Percentiles rank a stretch among this genome's conserved stretches.
Evolutionary conservation across 2,797 vertebrate species (phyloP).

Genomic region (Onychomys leucogaster): DNA sequence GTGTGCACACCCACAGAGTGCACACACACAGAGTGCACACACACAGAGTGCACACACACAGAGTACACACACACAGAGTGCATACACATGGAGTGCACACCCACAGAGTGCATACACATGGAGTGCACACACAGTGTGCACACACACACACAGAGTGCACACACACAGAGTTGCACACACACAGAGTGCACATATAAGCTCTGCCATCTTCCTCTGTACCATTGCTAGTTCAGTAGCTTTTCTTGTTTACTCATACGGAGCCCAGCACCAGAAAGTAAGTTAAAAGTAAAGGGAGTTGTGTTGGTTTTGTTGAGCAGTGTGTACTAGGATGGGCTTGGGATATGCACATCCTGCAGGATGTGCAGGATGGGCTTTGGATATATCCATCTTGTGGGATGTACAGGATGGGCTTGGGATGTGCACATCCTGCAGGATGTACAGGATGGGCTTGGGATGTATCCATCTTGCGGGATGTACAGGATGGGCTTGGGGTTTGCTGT

Average conservation of each 20-base stretch:
- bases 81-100: neutral
- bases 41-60: no score
- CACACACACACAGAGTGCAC: fast-evolving
- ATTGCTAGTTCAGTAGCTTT: neutral
- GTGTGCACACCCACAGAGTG: neutral
- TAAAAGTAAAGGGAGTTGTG: neutral
- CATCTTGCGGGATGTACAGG: neutral
- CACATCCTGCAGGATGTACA: no score
- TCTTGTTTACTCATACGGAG: neutral
- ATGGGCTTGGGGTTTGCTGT: neutral
- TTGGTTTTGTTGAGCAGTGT: neutral
- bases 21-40: no score
- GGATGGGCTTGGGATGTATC: neutral
- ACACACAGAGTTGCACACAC: neutral
- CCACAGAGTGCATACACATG: neutral
- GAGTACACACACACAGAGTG: no score
- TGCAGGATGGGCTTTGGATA: no score
- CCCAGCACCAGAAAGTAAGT: neutral
- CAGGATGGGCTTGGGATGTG: no score
- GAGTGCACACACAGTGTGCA: no score
- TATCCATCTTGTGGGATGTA: no score
- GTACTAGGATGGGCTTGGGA: neutral
- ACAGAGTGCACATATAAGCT: neutral
- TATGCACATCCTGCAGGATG: no score
- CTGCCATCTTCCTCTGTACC: neutral